Base-by-base conservation (phyloP, 2,888 invertebrate genomes). In the Polydrusus cervinus region DNA sequence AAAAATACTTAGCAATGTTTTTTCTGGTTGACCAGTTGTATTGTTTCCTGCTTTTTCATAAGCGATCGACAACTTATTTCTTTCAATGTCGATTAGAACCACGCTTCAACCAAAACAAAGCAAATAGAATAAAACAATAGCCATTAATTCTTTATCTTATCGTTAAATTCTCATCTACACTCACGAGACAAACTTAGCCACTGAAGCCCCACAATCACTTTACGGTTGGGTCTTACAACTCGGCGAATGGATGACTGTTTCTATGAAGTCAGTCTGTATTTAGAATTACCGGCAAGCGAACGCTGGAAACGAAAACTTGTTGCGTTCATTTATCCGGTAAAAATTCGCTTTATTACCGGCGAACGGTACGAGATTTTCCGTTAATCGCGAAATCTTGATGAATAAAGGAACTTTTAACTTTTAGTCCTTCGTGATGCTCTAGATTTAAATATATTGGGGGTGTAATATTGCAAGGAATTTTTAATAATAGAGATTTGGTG, bases 191-290 rank as follows among this genome's bases (percentile, higher is more conserved):
- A 71, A 66, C 66, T 71, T 57, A 66, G 66, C 49, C 62, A 61
- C 53, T 13, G 64, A 70, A 70, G 70, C 62, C 70, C 70, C 62
- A 62, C 62, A 62, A 62, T 64, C 64, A 61, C 45, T 70, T 70
- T 57, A 18, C 49, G 47, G 57, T 30, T 14, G 45, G 45, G 55
- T 45, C 60, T 60, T 38, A 69, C 69, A 49, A 61, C 60, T 45
- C 30, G 60, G 49, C 49, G 65, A 38, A 65, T 51, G 66, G 66
- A 38, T 34, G 66, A 53, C 66, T 66, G 66, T 66, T 66, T 53
- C 66, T 40, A 71, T 55, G 47, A 65, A 65, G 49, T 57, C 66
- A 71, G 71, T 71, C 71, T 64, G 71, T 49, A 66, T 71, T 71
- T 71, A 71, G 71, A 66, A 38, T 43, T 47, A 66, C 55, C 60